A percentile compares a stretch with the other conserved stretches of the same genome.
Conservation (phyloP, 2,797 vertebrate genomes). For the Rhinatrema bivittatum region DNA sequence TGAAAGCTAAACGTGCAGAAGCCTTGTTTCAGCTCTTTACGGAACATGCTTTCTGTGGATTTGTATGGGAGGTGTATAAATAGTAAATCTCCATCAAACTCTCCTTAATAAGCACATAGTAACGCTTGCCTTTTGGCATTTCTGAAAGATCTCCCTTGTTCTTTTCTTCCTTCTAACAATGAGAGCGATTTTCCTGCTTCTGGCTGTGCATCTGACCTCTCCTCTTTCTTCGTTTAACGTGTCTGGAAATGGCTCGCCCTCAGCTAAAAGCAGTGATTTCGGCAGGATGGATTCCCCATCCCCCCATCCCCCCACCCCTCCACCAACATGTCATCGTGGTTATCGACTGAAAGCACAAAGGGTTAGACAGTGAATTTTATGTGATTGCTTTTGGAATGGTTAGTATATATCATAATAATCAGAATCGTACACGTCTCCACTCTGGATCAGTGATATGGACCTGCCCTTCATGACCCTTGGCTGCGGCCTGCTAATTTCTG, state of each 20-base stretch:
- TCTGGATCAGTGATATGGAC: neutral
- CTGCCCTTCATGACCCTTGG: neutral
- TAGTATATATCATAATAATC: neutral
- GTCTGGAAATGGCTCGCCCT: slow-evolving; percentile 32
- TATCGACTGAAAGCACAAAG: slow-evolving; percentile 4
- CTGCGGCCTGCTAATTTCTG: no score
- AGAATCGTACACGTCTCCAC: neutral
- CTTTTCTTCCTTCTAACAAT: slow-evolving; percentile 30
- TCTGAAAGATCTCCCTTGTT: slow-evolving; percentile 27
- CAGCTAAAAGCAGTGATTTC: slow-evolving; percentile 10
- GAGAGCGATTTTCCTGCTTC: slow-evolving; percentile 20
- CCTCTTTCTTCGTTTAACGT: slow-evolving; percentile 27
- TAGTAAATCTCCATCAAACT: slow-evolving; percentile 26
- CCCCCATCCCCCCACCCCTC: neutral
- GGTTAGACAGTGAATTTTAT: neutral
- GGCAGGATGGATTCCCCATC: slow-evolving; percentile 4
- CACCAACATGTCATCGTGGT: no score
- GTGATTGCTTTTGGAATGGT: slow-evolving; percentile 2
- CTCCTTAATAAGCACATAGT: slow-evolving; percentile 21
- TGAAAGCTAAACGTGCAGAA: slow-evolving; percentile 31
- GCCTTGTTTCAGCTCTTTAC: slow-evolving; percentile 32
- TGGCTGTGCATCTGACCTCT: neutral
- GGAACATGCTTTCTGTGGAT: slow-evolving; percentile 31
- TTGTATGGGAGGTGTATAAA: slow-evolving; percentile 29
- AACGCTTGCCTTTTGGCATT: slow-evolving; percentile 29